Evolutionary conservation across 2,797 vertebrate species (phyloP).

Genomic region (Eurystomus glaucurus): DNA sequence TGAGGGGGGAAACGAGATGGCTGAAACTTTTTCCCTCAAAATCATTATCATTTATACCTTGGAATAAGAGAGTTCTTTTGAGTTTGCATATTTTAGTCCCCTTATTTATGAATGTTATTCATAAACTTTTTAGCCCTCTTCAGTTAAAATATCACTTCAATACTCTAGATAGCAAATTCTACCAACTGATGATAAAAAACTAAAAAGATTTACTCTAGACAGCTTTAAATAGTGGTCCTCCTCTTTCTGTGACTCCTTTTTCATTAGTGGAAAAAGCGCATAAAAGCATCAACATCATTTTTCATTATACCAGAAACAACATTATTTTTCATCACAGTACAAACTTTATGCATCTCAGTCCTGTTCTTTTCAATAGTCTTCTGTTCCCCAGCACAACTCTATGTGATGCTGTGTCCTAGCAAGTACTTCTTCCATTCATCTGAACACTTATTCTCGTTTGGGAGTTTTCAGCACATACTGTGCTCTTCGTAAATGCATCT

Average conservation of each 20-base stretch:
- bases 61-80: neutral
- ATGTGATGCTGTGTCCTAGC: neutral
- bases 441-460: neutral
- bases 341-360: neutral
- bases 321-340: neutral
- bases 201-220: neutral
- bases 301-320: neutral
- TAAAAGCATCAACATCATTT: conserved; percentile 17
- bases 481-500: neutral
- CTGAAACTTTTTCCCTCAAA: neutral
- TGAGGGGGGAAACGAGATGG: neutral
- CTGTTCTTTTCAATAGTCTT: conserved; percentile 24
- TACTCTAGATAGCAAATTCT: neutral
- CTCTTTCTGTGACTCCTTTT: conserved; percentile 13
- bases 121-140: neutral
- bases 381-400: neutral
- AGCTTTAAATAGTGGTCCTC: conserved; percentile 11
- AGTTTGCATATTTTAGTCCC: neutral
- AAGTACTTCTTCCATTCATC: neutral
- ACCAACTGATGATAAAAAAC: neutral
- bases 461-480: neutral
- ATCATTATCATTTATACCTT: neutral
- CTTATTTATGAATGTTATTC: neutral
- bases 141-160: conserved; percentile 3
- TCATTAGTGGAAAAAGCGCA: conserved; percentile 31